Conservation (phyloP, 2,113 vertebrate species). For the Climacteris rufus region DNA sequence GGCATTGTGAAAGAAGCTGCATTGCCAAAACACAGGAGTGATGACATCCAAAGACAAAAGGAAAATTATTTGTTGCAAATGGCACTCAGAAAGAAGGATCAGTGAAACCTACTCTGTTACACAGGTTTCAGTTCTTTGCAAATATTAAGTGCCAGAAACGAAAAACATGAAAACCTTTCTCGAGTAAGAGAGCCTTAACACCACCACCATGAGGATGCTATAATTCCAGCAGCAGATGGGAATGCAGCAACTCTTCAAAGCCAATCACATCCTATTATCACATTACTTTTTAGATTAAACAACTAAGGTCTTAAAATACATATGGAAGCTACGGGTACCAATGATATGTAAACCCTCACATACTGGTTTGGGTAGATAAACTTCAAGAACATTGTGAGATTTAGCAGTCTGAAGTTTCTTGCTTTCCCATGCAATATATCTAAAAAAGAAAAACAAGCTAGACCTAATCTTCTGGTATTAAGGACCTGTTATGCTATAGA, state of each 20-base stretch:
- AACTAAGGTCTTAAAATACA: neutral
- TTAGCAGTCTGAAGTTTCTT: neutral
- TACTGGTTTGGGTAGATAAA: neutral
- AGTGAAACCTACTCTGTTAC: neutral
- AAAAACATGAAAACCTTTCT: neutral
- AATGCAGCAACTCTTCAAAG: neutral
- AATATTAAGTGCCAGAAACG: neutral
- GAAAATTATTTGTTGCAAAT: neutral
- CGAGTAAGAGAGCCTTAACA: neutral
- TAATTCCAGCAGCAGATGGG: neutral
- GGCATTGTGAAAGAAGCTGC: neutral
- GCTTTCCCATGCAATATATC: neutral
- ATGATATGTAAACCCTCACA: neutral
- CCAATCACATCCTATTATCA: neutral
- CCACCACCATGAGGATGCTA: neutral
- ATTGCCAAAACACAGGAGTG: neutral
- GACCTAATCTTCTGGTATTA: neutral
- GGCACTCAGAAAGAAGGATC: neutral
- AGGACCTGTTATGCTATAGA: neutral
- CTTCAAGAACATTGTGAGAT: neutral
- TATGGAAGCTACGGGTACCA: neutral
- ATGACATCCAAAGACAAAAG: neutral
- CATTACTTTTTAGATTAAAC: neutral
- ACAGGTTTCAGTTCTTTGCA: neutral
- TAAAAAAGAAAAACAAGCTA: neutral